These are phyloP conservation scores for Acanthosepion lycidas DNA, from an alignment of 2,888 invertebrate species.

Conservation along the genomic window DNA sequence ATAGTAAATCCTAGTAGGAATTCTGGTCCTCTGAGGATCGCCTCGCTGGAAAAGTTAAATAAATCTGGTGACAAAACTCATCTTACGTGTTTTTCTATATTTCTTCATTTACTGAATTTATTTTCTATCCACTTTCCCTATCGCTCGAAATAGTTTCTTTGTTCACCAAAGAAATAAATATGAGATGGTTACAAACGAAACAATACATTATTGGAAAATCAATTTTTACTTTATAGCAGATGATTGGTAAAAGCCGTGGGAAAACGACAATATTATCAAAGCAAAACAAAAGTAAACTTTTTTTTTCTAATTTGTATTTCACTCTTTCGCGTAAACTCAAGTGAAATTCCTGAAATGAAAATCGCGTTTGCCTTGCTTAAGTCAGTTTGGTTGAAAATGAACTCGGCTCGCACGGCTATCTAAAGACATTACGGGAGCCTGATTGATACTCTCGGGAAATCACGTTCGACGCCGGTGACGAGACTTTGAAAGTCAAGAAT, in stretches of 20 bases:
- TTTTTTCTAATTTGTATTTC: background rate
- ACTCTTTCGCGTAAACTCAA: background rate
- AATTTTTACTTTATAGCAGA: background rate
- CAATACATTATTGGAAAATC: background rate
- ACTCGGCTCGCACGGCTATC: background rate
- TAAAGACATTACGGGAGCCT: background rate
- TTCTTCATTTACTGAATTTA: too few relatives aligned
- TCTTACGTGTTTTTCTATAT: too few relatives aligned
- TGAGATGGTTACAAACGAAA: background rate
- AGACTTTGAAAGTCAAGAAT: background rate
- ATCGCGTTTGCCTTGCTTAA: background rate
- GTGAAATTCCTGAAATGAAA: background rate
- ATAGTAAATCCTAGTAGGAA: too few relatives aligned
- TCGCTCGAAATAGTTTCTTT: too few relatives aligned
- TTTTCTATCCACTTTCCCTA: too few relatives aligned
- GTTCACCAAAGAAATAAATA: too few relatives aligned
- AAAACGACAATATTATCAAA: background rate
- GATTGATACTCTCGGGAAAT: conserved; percentile 33
- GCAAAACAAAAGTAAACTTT: too few relatives aligned
- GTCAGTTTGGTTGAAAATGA: background rate
- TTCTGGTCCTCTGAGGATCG: too few relatives aligned
- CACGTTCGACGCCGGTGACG: background rate
- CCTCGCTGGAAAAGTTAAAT: too few relatives aligned
- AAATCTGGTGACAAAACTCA: too few relatives aligned
- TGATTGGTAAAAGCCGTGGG: background rate